phyloP scores from a whole-genome alignment of 2,113 vertebrate genomes.

The Protomyctophum bolini region DNA sequence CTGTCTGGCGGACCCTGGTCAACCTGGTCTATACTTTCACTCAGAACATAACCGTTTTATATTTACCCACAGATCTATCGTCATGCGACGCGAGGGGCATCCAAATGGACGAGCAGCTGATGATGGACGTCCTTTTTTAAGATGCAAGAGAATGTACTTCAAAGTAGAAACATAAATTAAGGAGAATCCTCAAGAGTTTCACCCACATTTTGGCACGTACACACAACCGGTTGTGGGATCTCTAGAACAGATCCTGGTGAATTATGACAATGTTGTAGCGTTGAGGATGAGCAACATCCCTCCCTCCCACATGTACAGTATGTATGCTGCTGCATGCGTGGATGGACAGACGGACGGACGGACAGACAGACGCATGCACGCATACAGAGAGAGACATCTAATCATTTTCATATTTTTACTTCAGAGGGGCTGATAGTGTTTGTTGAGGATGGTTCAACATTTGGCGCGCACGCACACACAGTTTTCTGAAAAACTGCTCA shows the following conservation, averaged over 20 bases:
- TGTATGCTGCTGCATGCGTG: neutral
- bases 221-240: neutral
- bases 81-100: conserved; percentile 32
- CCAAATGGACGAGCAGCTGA: conserved; percentile 44
- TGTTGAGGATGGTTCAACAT: too few species aligned
- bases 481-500: too few species aligned
- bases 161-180: conserved; percentile 59
- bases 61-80: conserved; percentile 57
- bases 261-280: conserved; percentile 9
- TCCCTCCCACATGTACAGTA: too few species aligned
- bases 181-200: conserved; percentile 7
- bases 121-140: conserved; percentile 54
- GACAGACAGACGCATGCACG: too few species aligned
- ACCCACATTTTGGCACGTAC: conserved; percentile 22
- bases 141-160: conserved; percentile 48
- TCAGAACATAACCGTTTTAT: conserved; percentile 20
- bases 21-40: conserved; percentile 13
- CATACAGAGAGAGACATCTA: too few species aligned
- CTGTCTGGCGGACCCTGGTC: too few species aligned
- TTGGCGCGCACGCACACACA: too few species aligned
- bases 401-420: too few species aligned
- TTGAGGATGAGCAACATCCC: neutral
- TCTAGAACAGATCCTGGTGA: conserved; percentile 18
- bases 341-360: neutral
- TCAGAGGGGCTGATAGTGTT: too few species aligned